Evolutionary conservation across 2,888 invertebrate species (phyloP).

Genomic region (Dryococelus australis): DNA sequence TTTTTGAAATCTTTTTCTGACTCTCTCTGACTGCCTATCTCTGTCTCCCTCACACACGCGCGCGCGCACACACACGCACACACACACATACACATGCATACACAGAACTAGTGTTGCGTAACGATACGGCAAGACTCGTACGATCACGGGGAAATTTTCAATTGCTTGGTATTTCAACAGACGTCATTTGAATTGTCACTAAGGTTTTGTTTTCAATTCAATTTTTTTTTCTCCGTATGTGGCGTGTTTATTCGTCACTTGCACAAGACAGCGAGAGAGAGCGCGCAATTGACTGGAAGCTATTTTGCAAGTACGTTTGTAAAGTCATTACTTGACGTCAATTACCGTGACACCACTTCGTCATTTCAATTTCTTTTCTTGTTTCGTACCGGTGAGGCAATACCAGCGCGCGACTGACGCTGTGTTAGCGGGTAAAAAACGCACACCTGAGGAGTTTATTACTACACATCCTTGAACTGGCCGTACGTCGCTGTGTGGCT

Average conservation of each 20-base stretch:
- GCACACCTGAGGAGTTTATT: not conserved
- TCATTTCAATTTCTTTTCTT: not conserved
- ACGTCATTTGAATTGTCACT: no score
- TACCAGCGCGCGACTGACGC: not conserved
- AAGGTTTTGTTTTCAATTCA: not conserved
- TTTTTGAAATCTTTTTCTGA: no score
- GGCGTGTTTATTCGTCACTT: no score
- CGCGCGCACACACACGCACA: no score
- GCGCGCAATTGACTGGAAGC: not conserved
- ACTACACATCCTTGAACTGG: not conserved
- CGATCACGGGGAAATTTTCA: not conserved
- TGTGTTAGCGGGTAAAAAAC: not conserved
- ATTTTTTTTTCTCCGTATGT: not conserved
- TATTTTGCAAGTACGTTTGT: not conserved
- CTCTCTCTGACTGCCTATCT: no score
- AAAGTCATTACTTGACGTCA: conserved; percentile 16
- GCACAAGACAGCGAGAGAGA: not conserved
- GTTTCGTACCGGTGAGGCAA: not conserved
- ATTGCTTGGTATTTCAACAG: not conserved
- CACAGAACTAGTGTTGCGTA: not conserved
- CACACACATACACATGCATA: no score
- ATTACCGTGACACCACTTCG: not conserved
- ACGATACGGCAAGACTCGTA: not conserved
- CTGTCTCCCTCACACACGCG: no score
- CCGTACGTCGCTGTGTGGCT: not conserved